phyloP scores from a whole-genome alignment of 2,797 vertebrate genomes.

The Melanogrammus aeglefinus region DNA sequence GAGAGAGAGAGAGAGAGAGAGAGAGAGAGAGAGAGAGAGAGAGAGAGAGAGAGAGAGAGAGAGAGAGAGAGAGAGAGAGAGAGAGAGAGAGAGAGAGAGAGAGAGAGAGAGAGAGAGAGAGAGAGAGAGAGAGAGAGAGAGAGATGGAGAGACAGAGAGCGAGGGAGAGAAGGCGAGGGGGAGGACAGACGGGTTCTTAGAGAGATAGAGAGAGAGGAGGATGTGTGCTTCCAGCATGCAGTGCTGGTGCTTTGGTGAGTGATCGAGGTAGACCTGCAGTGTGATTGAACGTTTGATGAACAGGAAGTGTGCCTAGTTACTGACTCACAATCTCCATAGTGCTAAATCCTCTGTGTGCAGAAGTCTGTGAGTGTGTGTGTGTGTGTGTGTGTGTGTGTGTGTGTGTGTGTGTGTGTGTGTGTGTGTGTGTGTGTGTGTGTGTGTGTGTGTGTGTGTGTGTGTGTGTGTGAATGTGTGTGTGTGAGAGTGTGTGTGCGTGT shows the following conservation, averaged over 20 bases:
- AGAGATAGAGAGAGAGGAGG: too few relatives aligned
- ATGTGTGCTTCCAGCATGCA: too few relatives aligned
- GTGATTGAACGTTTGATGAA: not conserved
- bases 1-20: not conserved
- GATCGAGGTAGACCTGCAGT: not conserved
- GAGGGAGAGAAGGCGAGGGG: too few relatives aligned
- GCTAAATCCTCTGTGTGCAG: too few relatives aligned
- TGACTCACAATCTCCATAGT: not conserved
- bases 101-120: not conserved
- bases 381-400: slow-evolving; percentile 20
- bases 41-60: too few relatives aligned
- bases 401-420: slow-evolving; percentile 21
- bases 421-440: not conserved
- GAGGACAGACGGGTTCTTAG: too few relatives aligned
- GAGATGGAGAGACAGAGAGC: too few relatives aligned
- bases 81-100: not conserved
- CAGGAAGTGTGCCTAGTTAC: not conserved
- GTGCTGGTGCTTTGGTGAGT: too few relatives aligned
- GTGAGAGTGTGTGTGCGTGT: not conserved
- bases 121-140: not conserved
- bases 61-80: not conserved
- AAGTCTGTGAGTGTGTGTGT: not conserved
- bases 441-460: slow-evolving; percentile 9
- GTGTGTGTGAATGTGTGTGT: not conserved
- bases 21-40: not conserved